These are phyloP conservation scores for Spisula solida DNA, from an alignment of 2,888 invertebrate genomes.

Conservation along the genomic window DNA sequence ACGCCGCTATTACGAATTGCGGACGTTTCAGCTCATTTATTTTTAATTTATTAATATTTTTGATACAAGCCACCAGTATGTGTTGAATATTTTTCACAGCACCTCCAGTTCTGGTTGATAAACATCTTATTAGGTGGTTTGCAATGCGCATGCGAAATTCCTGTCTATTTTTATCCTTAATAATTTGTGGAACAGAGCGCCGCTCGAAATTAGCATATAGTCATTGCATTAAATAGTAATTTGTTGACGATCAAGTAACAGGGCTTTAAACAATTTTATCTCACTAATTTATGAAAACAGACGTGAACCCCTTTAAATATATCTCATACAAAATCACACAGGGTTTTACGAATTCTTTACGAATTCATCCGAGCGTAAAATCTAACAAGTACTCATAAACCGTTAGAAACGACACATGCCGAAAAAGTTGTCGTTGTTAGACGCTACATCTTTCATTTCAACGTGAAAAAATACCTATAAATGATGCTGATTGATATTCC, in stretches of 20 bases:
- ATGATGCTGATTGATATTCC: conserved; percentile 37
- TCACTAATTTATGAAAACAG: conserved; percentile 47
- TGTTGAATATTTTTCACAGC: conserved; percentile 39
- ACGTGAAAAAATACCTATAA: conserved; percentile 35
- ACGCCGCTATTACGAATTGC: conserved; percentile 49
- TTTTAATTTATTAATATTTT: conserved; percentile 62
- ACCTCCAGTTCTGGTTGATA: conserved; percentile 33
- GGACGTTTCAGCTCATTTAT: conserved; percentile 52
- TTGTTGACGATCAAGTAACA: conserved; percentile 48
- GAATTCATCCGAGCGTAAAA: conserved; percentile 46
- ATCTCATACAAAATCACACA: conserved; percentile 49
- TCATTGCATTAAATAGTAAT: conserved; percentile 46
- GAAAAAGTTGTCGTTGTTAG: conserved; percentile 26
- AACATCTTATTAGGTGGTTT: conserved; percentile 49
- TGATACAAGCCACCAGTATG: conserved; percentile 37
- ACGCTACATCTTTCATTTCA: neutral
- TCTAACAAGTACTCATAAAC: conserved; percentile 44
- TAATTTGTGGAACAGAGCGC: conserved; percentile 32
- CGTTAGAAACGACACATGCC: conserved; percentile 40
- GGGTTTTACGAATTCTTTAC: conserved; percentile 49
- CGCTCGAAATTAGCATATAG: conserved; percentile 46
- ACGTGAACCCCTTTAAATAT: conserved; percentile 23
- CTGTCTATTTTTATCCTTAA: conserved; percentile 30
- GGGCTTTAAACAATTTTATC: conserved; percentile 48
- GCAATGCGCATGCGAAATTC: conserved; percentile 29